A percentile compares a stretch with the other conserved stretches of the same genome.
phyloP scores from a whole-genome alignment of 2,888 invertebrate species.

The Zygogramma bicolorata region DNA sequence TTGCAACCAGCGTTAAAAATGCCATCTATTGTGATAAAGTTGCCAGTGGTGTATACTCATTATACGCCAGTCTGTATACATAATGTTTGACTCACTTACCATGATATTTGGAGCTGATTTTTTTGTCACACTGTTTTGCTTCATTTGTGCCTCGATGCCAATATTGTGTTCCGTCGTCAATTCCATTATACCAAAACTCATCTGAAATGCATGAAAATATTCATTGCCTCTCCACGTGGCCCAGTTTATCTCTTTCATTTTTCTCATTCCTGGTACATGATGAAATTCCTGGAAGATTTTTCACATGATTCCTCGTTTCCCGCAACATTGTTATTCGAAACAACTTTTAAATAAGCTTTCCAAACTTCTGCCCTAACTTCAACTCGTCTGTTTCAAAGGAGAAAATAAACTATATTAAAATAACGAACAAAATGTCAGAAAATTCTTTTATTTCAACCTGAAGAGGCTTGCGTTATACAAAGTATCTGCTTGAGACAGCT shows the following conservation, averaged over 20 bases:
- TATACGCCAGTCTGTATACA: too few relatives aligned
- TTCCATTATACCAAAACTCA: background rate
- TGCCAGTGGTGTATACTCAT: too few relatives aligned
- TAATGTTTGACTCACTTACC: too few relatives aligned
- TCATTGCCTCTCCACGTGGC: background rate
- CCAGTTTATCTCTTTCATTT: background rate
- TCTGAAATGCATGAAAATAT: background rate
- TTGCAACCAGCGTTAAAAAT: too few relatives aligned
- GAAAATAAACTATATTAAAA: slow-evolving; percentile 37
- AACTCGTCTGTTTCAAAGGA: slow-evolving; percentile 33
- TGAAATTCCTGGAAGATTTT: slow-evolving; percentile 15
- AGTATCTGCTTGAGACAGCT: slow-evolving; percentile 19
- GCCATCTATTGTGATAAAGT: too few relatives aligned
- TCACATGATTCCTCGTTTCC: slow-evolving; percentile 1
- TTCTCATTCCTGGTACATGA: background rate
- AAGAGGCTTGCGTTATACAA: slow-evolving; percentile 14
- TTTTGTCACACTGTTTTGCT: too few relatives aligned
- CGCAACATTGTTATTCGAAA: slow-evolving; percentile 25
- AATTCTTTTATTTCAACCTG: slow-evolving; percentile 30
- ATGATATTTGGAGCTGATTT: too few relatives aligned
- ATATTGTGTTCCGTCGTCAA: background rate
- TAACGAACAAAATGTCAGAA: slow-evolving; percentile 26
- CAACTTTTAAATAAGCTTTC: slow-evolving; percentile 37
- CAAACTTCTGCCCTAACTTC: slow-evolving; percentile 19
- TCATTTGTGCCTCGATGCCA: too few relatives aligned